These are phyloP conservation scores for Coronaproctus castanopsis DNA, from an alignment of 2,888 invertebrate species.

Conservation along the genomic window DNA sequence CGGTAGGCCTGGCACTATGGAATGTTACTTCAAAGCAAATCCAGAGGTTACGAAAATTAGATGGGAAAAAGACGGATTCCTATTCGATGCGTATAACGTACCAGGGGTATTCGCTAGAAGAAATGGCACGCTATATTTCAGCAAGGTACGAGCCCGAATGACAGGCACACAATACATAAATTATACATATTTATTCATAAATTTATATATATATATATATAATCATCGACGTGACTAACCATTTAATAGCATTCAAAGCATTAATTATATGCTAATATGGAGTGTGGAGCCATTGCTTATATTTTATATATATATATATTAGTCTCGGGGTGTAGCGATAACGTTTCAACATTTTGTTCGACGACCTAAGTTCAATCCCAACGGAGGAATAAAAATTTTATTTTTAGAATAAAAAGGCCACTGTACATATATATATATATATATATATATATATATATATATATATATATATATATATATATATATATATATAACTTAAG, in stretches of 20 bases:
- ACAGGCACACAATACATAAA: too few relatives aligned
- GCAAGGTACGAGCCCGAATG: constrained; percentile 34
- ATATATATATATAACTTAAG: too few relatives aligned
- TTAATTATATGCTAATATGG: too few relatives aligned
- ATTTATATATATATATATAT: too few relatives aligned
- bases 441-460: background rate
- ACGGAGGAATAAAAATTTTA: background rate
- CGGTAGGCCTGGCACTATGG: constrained; percentile 60
- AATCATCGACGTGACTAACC: too few relatives aligned
- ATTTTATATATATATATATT: too few relatives aligned
- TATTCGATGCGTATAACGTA: constrained; percentile 75
- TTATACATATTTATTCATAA: too few relatives aligned
- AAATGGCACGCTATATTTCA: constrained; percentile 66
- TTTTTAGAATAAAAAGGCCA: background rate
- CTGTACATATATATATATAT: background rate
- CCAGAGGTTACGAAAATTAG: constrained; percentile 71
- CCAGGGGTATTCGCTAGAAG: constrained; percentile 63
- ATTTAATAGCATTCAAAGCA: too few relatives aligned
- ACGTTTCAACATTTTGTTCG: background rate
- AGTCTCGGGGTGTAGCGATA: background rate
- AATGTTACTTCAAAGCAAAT: constrained; percentile 81
- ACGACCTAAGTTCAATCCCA: background rate
- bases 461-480: background rate
- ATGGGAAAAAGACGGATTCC: constrained; percentile 84
- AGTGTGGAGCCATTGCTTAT: too few relatives aligned